Evolutionary conservation across 2,888 invertebrate species (phyloP), one percentile per base, ranked within the genome.

Genomic region (Scaptomyza caliginosa): DNA sequence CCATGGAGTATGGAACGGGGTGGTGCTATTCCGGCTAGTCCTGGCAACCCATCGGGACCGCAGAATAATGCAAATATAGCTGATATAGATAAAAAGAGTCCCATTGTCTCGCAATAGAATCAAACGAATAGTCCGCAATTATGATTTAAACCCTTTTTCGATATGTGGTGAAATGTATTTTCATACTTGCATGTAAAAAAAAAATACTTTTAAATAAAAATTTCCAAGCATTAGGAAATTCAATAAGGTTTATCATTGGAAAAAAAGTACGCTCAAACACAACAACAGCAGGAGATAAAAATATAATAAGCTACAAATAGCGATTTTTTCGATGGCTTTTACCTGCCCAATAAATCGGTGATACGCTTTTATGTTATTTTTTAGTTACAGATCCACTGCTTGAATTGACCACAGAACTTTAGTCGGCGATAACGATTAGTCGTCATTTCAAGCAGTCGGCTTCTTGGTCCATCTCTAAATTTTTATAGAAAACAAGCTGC

Each of bases 51-150:
- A 54, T 81, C 89, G 48, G 88, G 88, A 60, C 89, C 86, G 62
- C 92, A 91, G 72, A 94, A 93, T 88, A 95, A 95, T 91, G 74
- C 90, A 55, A 90, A 89, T 69, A 86, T 89, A 76, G 79, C 89
- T 57, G 95, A 95, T 93, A 94, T 94, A 89, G 95, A 95, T 92
- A 95, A 96, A 92, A 95, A 95, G 93, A 95, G 95, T 91, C 95
- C 95, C 89, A 95, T 95, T 87, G 95, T 95, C 92, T 95, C 95
- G 92, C 95, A 95, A 94, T 95, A 94, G 94, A 85, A 83, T 43
- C 73, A 73, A 77, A 65, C 60, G 60, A 69, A 73, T 55, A 62
- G 54, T 58, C 65, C 56, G 39, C 63, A 57, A 76, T 59, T 66
- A 72, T 56, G 55, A 65, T 73, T 57, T 65, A 57, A 74, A 46